phyloP scores from a whole-genome alignment of 2,113 vertebrate species.

The Butorides virescens region DNA sequence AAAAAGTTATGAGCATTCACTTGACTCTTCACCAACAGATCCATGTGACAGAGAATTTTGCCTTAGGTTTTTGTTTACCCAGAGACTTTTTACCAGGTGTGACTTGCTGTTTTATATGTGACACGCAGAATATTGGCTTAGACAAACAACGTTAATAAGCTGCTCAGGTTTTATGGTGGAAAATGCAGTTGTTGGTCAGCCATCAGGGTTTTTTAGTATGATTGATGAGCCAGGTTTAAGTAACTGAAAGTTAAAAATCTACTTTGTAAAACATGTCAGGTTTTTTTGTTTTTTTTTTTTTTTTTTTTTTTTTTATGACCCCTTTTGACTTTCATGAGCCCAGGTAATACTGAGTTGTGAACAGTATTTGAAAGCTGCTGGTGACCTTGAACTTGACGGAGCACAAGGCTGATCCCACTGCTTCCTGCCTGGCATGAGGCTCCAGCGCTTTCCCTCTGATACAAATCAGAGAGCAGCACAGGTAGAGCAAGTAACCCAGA shows the following conservation, averaged over 20 bases:
- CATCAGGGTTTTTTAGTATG: constrained; percentile 48
- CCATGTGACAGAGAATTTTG: background rate
- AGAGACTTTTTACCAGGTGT: background rate
- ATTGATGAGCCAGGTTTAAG: constrained; percentile 59
- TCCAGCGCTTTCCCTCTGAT: background rate
- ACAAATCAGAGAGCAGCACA: background rate
- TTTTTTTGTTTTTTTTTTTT: too few species aligned
- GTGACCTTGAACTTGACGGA: background rate
- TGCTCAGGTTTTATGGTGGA: constrained; percentile 29
- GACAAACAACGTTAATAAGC: constrained; percentile 13
- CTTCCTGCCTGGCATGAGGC: background rate
- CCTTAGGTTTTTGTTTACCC: background rate
- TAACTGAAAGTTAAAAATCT: constrained; percentile 45
- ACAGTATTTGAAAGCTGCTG: background rate
- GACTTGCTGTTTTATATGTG: background rate
- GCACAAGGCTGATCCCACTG: background rate
- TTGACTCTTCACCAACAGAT: background rate
- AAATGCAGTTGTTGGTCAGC: constrained; percentile 41
- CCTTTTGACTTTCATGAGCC: constrained; percentile 50
- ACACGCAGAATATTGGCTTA: background rate
- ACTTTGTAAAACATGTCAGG: constrained; percentile 35
- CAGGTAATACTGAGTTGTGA: background rate
- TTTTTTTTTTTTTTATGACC: background rate
- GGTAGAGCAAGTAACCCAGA: background rate
- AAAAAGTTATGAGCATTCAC: background rate